Evolutionary conservation across 37 sponge, comb jelly and placozoan genomes (phyloP), one percentile per base, ranked within the genome.

Genomic region (Aphrocallistes beatrix): DNA sequence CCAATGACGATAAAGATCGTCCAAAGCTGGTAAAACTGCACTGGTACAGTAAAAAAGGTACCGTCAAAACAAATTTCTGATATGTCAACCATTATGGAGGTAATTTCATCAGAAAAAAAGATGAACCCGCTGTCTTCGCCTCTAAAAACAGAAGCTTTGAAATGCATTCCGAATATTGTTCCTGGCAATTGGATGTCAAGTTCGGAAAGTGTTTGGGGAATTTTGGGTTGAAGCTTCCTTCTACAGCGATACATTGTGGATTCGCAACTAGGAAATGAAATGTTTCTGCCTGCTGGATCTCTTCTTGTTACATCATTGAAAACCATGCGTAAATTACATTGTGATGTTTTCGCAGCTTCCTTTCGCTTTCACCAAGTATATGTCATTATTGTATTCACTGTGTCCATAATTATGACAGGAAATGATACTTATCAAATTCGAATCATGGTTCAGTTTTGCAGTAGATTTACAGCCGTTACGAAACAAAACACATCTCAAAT

Each of bases 91-190:
- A 60, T 60, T 60, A 60, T 60, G 75, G 75, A 60, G 75, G 75
- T 60, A 60, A 60, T 60, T 13, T 6, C 45, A 42, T 47, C 49
- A n/a, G n/a, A n/a, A n/a, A n/a, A n/a, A 60, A 28, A 60, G 34
- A 60, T 60, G 75, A 60, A 60, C 8, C 75, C 75, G n/a, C 75
- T 60, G 75, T 60, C 75, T 25, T 60, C 75, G 75, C 75, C 75
- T 60, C 75, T 60, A 60, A 60, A 60, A 60, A 60, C 75, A 60
- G 75, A 60, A 60, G 75, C 75, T 60, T 60, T 60, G 75, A 60
- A 60, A 60, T 60, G 75, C 75, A 60, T 60, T 60, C 75, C 34
- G 17, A 47, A 30, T 25, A 60, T 60, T 25, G 10, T 60, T 19
- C n/a, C n/a, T 60, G 75, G 75, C 75, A 42, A 42, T 16, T 42